Evolutionary conservation across 2,797 vertebrate genomes (phyloP).

Genomic region (Chaenodraco wilsoni): DNA sequence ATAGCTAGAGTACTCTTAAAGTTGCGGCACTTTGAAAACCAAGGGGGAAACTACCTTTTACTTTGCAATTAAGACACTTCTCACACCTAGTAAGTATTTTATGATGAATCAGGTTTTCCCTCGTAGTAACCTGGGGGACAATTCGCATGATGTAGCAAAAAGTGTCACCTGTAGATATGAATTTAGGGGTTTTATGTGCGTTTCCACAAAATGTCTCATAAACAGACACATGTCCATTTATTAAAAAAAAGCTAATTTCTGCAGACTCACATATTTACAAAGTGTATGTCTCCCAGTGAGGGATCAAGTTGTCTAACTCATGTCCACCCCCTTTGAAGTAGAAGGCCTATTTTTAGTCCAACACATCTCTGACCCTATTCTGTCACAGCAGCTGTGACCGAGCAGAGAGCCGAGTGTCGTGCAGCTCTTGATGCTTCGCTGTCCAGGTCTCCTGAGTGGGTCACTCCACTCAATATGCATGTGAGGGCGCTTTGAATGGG

Average conservation of each 20-base stretch:
- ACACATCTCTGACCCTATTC: conserved; percentile 72
- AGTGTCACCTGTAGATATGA: background rate
- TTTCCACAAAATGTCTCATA: background rate
- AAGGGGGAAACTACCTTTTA: background rate
- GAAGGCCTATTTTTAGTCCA: conserved; percentile 69
- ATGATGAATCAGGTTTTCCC: background rate
- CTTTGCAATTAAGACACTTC: background rate
- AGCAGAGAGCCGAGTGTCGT: conserved; percentile 30
- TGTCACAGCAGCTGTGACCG: conserved; percentile 69
- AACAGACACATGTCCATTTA: background rate
- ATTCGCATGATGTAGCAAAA: background rate
- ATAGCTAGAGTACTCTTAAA: background rate
- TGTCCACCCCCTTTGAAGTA: conserved; percentile 38
- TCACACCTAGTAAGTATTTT: background rate
- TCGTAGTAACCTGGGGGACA: background rate
- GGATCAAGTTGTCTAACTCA: conserved; percentile 36
- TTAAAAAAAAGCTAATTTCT: conserved; percentile 9
- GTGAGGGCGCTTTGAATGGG: conserved; percentile 13
- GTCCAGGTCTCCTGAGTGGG: conserved; percentile 73
- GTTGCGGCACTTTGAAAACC: background rate
- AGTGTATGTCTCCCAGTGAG: conserved; percentile 8
- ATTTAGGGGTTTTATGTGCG: background rate
- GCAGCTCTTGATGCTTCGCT: conserved; percentile 65
- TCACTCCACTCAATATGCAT: conserved; percentile 63
- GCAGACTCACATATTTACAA: conserved; percentile 7